These are phyloP conservation scores for Manis crassicaudata DNA, from an alignment of 2,797 vertebrate species.

Conservation along the genomic window DNA sequence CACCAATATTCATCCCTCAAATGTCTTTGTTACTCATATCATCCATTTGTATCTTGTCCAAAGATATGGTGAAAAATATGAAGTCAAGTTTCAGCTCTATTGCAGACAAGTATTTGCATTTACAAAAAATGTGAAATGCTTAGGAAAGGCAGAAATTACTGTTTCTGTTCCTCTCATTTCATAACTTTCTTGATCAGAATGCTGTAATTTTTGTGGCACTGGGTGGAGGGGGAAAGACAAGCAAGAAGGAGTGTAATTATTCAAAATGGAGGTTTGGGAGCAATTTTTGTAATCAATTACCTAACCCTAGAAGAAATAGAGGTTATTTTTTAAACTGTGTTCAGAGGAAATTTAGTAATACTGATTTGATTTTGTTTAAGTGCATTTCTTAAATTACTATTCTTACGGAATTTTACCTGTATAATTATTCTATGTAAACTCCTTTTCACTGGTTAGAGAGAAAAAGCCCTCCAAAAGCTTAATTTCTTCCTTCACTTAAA, in stretches of 20 bases:
- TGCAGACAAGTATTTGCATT: conserved; percentile 50
- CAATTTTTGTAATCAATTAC: conserved; percentile 79
- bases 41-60: conserved; percentile 13
- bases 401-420: conserved; percentile 65
- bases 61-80: conserved; percentile 21
- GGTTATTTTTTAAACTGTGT: conserved; percentile 72
- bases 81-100: background rate
- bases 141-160: conserved; percentile 38
- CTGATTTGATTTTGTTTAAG: conserved; percentile 77
- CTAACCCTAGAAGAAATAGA: conserved; percentile 64
- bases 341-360: conserved; percentile 71
- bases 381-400: conserved; percentile 60
- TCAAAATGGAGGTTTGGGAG: conserved; percentile 60
- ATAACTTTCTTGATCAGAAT: conserved; percentile 50
- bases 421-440: conserved; percentile 79
- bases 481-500: conserved; percentile 32
- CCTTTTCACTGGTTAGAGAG: conserved; percentile 40
- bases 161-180: conserved; percentile 37
- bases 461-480: background rate
- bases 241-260: conserved; percentile 65
- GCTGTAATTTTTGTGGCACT: conserved; percentile 47
- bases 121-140: conserved; percentile 64
- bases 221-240: background rate
- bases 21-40: conserved; percentile 7
- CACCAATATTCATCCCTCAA: background rate